Conservation (phyloP, 2,888 invertebrate species). For the Eubasilissa splendida region DNA sequence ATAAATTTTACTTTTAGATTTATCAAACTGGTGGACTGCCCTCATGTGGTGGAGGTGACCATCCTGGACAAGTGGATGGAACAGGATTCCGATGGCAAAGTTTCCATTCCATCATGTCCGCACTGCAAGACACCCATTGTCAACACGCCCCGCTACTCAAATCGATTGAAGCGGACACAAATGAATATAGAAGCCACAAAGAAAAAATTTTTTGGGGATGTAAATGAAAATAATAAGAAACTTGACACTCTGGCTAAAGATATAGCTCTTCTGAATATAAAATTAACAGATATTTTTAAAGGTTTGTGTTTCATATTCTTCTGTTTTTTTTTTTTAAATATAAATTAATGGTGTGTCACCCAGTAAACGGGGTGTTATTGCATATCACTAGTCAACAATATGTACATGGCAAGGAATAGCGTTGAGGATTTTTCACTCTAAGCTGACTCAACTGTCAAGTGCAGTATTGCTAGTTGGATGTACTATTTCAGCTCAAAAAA, state of each 20-base stretch:
- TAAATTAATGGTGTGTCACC: no score
- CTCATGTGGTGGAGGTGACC: constrained; percentile 69
- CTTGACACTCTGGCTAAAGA: background rate
- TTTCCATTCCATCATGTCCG: constrained; percentile 70
- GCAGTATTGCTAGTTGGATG: no score
- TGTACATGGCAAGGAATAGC: no score
- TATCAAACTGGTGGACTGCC: constrained; percentile 70
- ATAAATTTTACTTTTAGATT: constrained; percentile 64
- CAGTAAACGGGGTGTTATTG: no score
- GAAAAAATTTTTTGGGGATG: constrained; percentile 61
- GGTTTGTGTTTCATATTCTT: no score
- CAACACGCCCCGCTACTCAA: constrained; percentile 74
- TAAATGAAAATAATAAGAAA: background rate
- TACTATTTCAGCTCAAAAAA: no score
- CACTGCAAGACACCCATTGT: constrained; percentile 74
- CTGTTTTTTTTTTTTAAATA: no score
- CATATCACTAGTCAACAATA: no score
- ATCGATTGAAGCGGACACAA: constrained; percentile 67
- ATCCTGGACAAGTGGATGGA: constrained; percentile 68
- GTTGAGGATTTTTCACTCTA: no score
- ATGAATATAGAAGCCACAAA: constrained; percentile 68
- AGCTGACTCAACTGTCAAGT: no score
- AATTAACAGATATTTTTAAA: background rate
- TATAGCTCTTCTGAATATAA: background rate
- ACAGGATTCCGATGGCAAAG: constrained; percentile 59